Percentiles rank a stretch among this genome's conserved stretches.
phyloP scores from a whole-genome alignment of 2,888 invertebrate genomes.

The Diadromus collaris region DNA sequence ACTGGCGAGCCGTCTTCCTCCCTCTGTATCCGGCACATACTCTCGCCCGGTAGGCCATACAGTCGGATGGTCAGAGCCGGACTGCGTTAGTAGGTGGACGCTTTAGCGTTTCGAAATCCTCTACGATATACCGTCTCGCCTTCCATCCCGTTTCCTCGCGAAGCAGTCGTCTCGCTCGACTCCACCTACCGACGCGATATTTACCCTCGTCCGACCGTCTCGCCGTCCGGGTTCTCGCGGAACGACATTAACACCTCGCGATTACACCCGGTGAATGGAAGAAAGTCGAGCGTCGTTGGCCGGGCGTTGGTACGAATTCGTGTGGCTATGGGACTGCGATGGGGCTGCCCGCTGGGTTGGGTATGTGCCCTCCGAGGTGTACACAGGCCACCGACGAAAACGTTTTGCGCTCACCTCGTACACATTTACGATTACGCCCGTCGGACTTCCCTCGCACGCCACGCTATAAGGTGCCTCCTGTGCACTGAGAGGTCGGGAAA shows the following conservation, averaged over 20 bases:
- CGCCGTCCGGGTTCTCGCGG: slow-evolving; percentile 6
- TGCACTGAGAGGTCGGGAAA: slow-evolving; percentile 31
- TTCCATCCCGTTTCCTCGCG: slow-evolving; percentile 33
- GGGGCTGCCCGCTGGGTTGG: slow-evolving; percentile 2
- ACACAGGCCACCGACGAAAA: slow-evolving; percentile 30
- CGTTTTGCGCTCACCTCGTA: slow-evolving; percentile 47
- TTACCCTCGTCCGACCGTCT: slow-evolving; percentile 40
- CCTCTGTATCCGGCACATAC: background rate
- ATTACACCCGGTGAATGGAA: slow-evolving; percentile 71
- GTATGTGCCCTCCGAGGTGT: slow-evolving; percentile 6
- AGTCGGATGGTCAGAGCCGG: slow-evolving; percentile 4
- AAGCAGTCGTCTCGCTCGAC: slow-evolving; percentile 33
- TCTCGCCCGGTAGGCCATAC: slow-evolving; percentile 8
- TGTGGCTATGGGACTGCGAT: background rate
- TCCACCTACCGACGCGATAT: slow-evolving; percentile 43
- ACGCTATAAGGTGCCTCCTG: background rate
- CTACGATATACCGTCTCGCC: slow-evolving; percentile 9
- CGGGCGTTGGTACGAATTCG: slow-evolving; percentile 52
- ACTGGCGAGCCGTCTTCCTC: slow-evolving; percentile 3
- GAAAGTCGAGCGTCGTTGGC: slow-evolving; percentile 63
- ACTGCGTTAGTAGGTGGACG: slow-evolving; percentile 10
- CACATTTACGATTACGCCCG: slow-evolving; percentile 51
- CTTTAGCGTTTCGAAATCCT: slow-evolving; percentile 32
- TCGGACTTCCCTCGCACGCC: slow-evolving; percentile 5
- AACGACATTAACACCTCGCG: slow-evolving; percentile 70